These are phyloP conservation scores for Phaedon cochleariae DNA, from an alignment of 2,888 invertebrate genomes.

Conservation along the genomic window DNA sequence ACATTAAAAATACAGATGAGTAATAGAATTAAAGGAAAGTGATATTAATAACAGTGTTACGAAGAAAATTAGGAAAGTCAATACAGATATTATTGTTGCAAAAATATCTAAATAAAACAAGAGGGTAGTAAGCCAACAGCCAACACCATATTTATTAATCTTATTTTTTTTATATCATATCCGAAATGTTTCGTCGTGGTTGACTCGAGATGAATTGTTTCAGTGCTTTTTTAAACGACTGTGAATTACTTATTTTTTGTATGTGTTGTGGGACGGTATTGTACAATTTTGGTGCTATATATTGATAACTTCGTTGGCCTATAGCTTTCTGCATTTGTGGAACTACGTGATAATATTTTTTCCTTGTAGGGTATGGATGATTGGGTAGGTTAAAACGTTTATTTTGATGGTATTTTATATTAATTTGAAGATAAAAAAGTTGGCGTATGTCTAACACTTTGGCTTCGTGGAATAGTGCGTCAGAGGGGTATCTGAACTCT, in stretches of 20 bases:
- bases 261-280: slow-evolving; percentile 4
- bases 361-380: slow-evolving; percentile 2
- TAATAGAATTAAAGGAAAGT: no score
- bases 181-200: slow-evolving; percentile 6
- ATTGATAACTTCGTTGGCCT: not conserved
- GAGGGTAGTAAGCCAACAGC: no score
- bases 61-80: no score
- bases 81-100: no score
- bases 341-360: slow-evolving; percentile 3
- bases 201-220: slow-evolving; percentile 4
- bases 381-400: not conserved
- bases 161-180: not conserved
- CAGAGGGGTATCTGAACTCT: no score
- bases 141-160: no score
- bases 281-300: not conserved
- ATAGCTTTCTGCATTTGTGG: not conserved
- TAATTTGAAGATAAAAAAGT: slow-evolving; percentile 9
- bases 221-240: slow-evolving; percentile 1
- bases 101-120: no score
- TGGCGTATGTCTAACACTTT: not conserved
- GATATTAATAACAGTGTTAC: no score
- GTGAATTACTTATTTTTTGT: slow-evolving; percentile 2
- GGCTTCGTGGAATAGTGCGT: not conserved
- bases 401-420: slow-evolving; percentile 5
- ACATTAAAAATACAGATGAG: no score